These are phyloP conservation scores for Calcarius lapponicus DNA, from an alignment of 2,797 vertebrate genomes.

Conservation along the genomic window DNA sequence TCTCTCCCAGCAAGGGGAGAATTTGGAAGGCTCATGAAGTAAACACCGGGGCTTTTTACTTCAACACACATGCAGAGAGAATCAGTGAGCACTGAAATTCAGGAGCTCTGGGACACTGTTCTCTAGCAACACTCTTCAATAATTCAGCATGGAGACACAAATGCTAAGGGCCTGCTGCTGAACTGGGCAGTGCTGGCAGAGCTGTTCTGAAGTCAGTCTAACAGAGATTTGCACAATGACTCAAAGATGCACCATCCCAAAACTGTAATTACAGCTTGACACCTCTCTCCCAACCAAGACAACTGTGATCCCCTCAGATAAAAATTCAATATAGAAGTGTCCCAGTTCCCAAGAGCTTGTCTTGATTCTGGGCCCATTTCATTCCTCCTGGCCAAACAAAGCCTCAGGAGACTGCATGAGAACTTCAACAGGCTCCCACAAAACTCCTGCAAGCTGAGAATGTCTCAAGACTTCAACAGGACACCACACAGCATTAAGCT, in stretches of 20 bases:
- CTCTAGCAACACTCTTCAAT: not conserved
- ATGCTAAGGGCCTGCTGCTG: not conserved
- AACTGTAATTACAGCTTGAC: not conserved
- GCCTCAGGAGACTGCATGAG: not conserved
- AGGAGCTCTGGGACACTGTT: not conserved
- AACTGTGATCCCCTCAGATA: not conserved
- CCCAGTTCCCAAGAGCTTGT: not conserved
- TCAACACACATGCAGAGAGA: not conserved
- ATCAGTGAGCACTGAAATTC: not conserved
- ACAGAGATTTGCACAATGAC: not conserved
- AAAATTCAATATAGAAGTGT: not conserved
- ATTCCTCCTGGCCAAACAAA: not conserved
- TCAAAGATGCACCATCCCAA: not conserved
- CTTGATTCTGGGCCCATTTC: not conserved
- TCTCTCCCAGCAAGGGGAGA: not conserved
- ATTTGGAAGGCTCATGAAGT: not conserved
- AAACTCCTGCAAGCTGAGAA: not conserved
- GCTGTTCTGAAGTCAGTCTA: not conserved
- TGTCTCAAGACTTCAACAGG: not conserved
- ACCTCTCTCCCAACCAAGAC: not conserved
- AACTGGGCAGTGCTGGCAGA: not conserved
- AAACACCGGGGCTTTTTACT: not conserved
- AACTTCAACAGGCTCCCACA: no score
- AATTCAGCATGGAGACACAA: not conserved
- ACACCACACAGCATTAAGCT: fast-evolving